These are phyloP conservation scores for Pachycephala philippinensis DNA, from an alignment of 2,113 vertebrate genomes.

Conservation along the genomic window DNA sequence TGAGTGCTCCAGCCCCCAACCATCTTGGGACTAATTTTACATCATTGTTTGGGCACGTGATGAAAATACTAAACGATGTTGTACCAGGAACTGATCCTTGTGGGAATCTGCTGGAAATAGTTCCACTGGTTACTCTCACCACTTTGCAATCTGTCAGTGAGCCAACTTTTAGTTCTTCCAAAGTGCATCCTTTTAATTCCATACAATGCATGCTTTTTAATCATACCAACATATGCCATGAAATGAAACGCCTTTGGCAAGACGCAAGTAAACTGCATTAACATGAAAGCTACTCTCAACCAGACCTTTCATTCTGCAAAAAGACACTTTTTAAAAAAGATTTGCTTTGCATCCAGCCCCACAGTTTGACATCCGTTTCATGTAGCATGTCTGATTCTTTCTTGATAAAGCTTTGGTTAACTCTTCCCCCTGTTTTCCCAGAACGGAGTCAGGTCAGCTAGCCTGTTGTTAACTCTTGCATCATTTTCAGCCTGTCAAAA, in stretches of 20 bases:
- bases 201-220: conserved; percentile 20
- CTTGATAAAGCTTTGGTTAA: not conserved
- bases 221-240: not conserved
- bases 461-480: not conserved
- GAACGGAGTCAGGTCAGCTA: not conserved
- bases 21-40: not conserved
- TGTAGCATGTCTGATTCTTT: not conserved
- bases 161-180: conserved; percentile 37
- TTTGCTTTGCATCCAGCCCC: not conserved
- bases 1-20: not conserved
- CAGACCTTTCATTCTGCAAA: not conserved
- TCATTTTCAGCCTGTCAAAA: not conserved
- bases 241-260: conserved; percentile 33
- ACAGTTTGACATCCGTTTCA: not conserved
- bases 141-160: conserved; percentile 27
- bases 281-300: not conserved
- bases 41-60: conserved; percentile 38
- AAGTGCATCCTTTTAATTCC: conserved; percentile 51
- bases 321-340: not conserved
- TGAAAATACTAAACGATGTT: not conserved
- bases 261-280: not conserved
- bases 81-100: conserved; percentile 58
- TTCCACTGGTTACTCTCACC: not conserved
- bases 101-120: conserved; percentile 66
- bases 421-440: not conserved